A percentile compares a stretch with the other conserved stretches of the same genome.
These are phyloP conservation scores for Heterocephalus glaber DNA, from an alignment of 2,113 vertebrate species.

Conservation along the genomic window DNA sequence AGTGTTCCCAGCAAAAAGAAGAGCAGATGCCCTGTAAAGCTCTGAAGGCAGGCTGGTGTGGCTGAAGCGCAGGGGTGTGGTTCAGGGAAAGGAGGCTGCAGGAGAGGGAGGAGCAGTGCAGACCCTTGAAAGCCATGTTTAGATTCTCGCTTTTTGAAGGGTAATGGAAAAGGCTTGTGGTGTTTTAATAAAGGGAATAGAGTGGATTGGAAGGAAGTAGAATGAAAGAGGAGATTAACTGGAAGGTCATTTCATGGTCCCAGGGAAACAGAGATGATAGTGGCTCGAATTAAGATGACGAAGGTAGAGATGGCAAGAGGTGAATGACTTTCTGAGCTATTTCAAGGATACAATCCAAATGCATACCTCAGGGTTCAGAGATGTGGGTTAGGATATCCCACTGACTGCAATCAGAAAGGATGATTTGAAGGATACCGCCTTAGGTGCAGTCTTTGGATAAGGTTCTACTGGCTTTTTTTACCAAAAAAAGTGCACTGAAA, in stretches of 20 bases:
- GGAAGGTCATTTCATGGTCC: background rate
- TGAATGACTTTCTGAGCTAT: background rate
- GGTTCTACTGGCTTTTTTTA: background rate
- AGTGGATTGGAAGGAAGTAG: background rate
- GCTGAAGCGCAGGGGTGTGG: background rate
- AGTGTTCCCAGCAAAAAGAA: too few species aligned
- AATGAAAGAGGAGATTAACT: background rate
- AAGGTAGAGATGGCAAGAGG: background rate
- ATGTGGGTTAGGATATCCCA: background rate
- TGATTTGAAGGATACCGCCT: too few species aligned
- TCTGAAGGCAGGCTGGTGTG: background rate
- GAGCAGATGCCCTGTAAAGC: background rate
- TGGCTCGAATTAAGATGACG: background rate
- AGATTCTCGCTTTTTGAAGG: background rate
- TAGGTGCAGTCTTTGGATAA: background rate
- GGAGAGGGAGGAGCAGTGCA: background rate
- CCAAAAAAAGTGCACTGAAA: background rate
- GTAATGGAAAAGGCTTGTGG: background rate
- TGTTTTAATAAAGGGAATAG: background rate
- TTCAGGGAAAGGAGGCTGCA: background rate
- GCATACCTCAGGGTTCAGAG: background rate
- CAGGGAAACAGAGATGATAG: background rate
- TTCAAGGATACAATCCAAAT: background rate
- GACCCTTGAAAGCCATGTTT: background rate
- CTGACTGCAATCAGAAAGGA: background rate